Conservation (phyloP, 2,113 vertebrate genomes). For the Bagarius yarrelli region DNA sequence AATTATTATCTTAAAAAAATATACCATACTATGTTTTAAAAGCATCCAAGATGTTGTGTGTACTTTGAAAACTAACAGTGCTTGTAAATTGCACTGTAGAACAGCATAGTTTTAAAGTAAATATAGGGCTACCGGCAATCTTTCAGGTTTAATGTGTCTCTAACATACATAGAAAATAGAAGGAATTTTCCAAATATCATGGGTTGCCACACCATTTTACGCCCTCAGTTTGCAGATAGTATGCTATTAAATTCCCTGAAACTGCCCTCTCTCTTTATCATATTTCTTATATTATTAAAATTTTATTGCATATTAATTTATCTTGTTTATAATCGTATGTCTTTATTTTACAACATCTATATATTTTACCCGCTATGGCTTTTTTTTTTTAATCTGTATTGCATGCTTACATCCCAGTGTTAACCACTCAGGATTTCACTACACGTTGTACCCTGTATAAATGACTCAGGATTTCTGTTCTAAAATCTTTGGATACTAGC, state of each 20-base stretch:
- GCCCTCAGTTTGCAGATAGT: background rate
- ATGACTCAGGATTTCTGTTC: too few relatives aligned
- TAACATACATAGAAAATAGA: background rate
- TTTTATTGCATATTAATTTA: background rate
- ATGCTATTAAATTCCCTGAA: background rate
- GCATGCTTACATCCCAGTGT: background rate
- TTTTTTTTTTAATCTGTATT: background rate
- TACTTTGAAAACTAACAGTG: background rate
- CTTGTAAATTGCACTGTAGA: too few relatives aligned
- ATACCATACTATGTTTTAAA: background rate
- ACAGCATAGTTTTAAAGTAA: background rate
- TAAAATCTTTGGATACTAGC: background rate
- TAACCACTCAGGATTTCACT: background rate
- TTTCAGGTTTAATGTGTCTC: background rate
- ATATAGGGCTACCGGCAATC: background rate
- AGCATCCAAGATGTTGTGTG: background rate
- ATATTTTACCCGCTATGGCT: background rate
- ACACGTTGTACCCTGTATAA: background rate
- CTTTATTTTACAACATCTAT: background rate
- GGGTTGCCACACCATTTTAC: background rate
- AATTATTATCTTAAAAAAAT: background rate
- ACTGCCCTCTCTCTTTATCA: background rate
- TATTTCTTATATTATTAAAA: background rate
- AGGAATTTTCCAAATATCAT: background rate
- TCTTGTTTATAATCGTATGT: background rate